Base-by-base conservation (phyloP, 2,888 invertebrate species). In the Leptothorax acervorum region DNA sequence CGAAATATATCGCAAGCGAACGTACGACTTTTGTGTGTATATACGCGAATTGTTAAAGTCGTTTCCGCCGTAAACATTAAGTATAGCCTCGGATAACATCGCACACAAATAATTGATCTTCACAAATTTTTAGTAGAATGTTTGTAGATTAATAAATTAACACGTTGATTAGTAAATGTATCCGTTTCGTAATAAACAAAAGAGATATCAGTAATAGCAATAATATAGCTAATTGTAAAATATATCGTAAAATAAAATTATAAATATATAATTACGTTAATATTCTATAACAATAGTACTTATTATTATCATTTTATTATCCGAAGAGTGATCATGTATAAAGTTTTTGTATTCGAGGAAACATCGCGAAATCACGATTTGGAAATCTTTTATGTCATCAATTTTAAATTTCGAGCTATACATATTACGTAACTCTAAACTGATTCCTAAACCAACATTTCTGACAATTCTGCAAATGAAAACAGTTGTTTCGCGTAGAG, bases 1-100 rank as follows among this genome's bases (percentile, higher is more conserved):
- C 28, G 73, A 81, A 81, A 62, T 39, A 71, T 39, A 79, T 71
- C 18, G 28, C 18, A 51, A 79, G 57, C 8, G 1, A 55, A 78
- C n/a, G n/a, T 3, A 39, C 9, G 2, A 2, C 39, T 71, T 31
- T n/a, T 5, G 3, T 48, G 3, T 48, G 35, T 45, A 31, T 3
- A 23, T 35, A 2, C n/a, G 18, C 28, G 3, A 57, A 70, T 48
- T 48, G 12, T 35, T 48, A 23, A 66, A 31, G 8, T 66, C 3
- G 12, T 35, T 70, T 60, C 42, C 11, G 11, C 0, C 9, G 18
- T 70, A 57, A 68, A 78, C 8, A 57, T 55, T 63, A 76, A 51
- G 12, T 23, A 23, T 23, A 23, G 23, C 23, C 0, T 42, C n/a
- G 11, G 12, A 57, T 9, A 18, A 11, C 42, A 18, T 6, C 9